Conservation (phyloP, 2,797 vertebrate species). For the Simalia tracyae region DNA sequence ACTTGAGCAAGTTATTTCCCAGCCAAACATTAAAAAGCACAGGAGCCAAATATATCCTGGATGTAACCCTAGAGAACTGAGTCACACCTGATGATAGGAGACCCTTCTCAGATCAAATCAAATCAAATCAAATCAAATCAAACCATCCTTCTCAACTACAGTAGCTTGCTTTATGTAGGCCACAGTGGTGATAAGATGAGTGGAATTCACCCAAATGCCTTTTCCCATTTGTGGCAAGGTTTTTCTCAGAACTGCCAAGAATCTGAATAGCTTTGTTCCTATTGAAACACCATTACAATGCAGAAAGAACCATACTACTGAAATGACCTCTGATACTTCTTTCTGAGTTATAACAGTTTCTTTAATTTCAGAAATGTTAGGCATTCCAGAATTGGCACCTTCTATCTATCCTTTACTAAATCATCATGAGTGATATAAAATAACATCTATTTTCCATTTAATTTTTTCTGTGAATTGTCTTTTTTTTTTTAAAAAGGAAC, state of each 20-base stretch:
- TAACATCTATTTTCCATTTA: accelerated
- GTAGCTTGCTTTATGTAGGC: accelerated
- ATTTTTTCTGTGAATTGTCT: background rate
- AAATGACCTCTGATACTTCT: background rate
- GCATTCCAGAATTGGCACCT: accelerated
- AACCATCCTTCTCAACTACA: background rate
- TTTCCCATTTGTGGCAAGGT: background rate
- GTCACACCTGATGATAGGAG: background rate
- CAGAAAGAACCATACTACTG: background rate
- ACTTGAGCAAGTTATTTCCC: background rate
- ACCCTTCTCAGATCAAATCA: background rate
- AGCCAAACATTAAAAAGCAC: background rate
- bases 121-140: background rate
- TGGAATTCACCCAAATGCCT: background rate
- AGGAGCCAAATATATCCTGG: background rate
- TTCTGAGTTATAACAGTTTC: background rate
- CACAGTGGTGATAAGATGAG: accelerated
- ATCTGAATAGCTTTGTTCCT: constrained; percentile 5
- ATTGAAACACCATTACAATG: background rate
- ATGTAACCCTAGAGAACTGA: background rate
- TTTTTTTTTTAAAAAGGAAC: background rate
- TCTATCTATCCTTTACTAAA: background rate
- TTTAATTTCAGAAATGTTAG: background rate
- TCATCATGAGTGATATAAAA: background rate
- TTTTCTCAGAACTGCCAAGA: background rate